These are phyloP conservation scores for Steromphala cineraria DNA, from an alignment of 2,888 invertebrate species.

Conservation along the genomic window DNA sequence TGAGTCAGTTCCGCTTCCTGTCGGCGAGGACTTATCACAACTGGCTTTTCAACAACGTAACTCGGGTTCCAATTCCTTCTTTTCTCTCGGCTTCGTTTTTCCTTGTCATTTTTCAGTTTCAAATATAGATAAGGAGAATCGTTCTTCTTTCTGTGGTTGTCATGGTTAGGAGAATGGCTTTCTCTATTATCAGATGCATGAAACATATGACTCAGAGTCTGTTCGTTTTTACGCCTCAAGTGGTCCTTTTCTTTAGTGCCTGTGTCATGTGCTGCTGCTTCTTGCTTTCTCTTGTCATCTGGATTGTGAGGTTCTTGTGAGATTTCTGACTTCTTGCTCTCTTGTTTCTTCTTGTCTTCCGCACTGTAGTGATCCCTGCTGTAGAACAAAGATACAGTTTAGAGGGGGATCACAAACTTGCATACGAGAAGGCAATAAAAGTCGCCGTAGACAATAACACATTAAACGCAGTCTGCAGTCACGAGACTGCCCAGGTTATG, in stretches of 20 bases:
- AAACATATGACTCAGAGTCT: neutral
- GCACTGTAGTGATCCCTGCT: neutral
- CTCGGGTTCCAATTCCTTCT: neutral
- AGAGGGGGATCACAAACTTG: no score
- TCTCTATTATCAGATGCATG: neutral
- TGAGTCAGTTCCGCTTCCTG: conserved; percentile 29
- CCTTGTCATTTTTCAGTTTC: neutral
- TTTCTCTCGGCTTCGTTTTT: neutral
- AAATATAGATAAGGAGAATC: neutral
- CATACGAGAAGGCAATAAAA: no score
- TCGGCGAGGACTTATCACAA: neutral
- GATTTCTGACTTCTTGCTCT: neutral
- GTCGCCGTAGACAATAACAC: no score
- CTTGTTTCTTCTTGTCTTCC: neutral
- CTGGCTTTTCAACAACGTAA: neutral
- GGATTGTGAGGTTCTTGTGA: neutral
- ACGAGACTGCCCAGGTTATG: no score
- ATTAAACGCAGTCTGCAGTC: no score
- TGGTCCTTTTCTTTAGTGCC: neutral
- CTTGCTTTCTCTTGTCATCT: neutral
- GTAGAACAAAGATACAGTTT: no score
- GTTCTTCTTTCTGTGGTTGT: neutral
- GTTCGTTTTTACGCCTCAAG: neutral
- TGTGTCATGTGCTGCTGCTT: neutral
- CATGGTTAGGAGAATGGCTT: neutral